Evolutionary conservation across 2,113 vertebrate genomes (phyloP), one percentile per base, ranked within the genome.

Genomic region (Coturnix japonica): DNA sequence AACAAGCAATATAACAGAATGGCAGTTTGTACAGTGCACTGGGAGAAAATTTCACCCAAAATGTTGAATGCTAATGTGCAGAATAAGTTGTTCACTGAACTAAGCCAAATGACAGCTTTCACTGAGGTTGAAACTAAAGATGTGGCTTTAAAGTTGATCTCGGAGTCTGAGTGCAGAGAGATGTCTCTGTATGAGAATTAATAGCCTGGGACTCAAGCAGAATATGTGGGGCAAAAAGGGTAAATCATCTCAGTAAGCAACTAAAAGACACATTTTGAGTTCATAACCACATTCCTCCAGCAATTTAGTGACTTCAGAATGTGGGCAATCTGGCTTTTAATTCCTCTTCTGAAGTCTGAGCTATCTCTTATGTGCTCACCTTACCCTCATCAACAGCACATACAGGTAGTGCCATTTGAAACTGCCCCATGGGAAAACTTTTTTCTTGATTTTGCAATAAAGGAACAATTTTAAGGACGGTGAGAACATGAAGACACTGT

Each of bases 181-280:
- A 28, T 46, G 28, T 41, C 33, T 53, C 44, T 74, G 39, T 28
- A 15, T 39, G 43, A 73, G 76, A 81, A 88, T 35, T 4, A 60
- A 31, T 6, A 30, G 41, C 43, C 10, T 80, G 54, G 47, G 76
- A 72, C 43, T 64, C 63, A 59, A 59, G 31, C 10, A 31, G 72
- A 30, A 30, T 22, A n/a, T 0, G 0, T 7, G 25, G 26, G 19
- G 2, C n/a, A 2, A 63, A 23, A 26, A 44, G 30, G 4, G 5
- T 35, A 64, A 72, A 13, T 28, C 20, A 15, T 61, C 46, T 44
- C 21, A 6, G 53, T 16, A 30, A 88, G 4, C 5, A 12, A 8
- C 1, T 75, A 18, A 35, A 79, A 71, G 17, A 54, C 4, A 69
- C 2, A 30, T 56, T 90, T 67, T 59, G 57, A 69, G 3, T n/a